Base-by-base conservation (phyloP, 2,888 invertebrate genomes). In the Pterobdella sp. region DNA sequence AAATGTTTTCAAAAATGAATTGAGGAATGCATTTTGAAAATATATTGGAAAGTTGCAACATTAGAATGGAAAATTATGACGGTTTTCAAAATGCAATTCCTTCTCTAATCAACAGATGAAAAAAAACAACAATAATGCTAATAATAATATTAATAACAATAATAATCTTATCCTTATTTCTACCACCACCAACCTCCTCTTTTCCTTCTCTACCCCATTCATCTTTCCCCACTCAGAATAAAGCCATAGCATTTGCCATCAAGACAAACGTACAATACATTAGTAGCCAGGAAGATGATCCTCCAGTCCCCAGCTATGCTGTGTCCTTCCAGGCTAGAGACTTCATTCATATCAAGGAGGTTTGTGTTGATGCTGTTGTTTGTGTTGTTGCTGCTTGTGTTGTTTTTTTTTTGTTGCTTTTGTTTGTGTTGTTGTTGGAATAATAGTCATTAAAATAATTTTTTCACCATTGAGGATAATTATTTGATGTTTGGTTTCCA, bases 161-260 rank as follows among this genome's bases (percentile, higher is more conserved):
- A 49, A 49, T n/a, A 49, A 49, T 49, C n/a, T 49, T 18, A 49
- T n/a, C 52, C 14, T n/a, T 18, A 49, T 7, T 14, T 10, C 7
- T 7, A 63, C 63, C 63, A 63, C 63, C n/a, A 63, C 4, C 42
- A 42, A 42, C 7, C 42, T 18, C 7, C 42, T 18, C 7, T 14
- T 14, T 14, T 14, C 42, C 42, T 42, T 42, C 18, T 14, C 42
- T 18, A 35, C 32, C 14, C 32, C 10, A n/a, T n/a, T n/a, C n/a
- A n/a, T n/a, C n/a, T n/a, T n/a, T n/a, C n/a, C n/a, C n/a, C n/a
- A n/a, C n/a, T n/a, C 79, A 87, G 96, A 90, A 91, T 84, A 98
- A 97, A 88, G 93, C 96, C 83, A 98, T 99, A 85, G 97, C 97
- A 84, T 98, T 98, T 87, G 95, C 98, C 78, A 97, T 99, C 81